These are phyloP conservation scores for Drosophila meridiana DNA, from an alignment of 2,888 invertebrate genomes.

Conservation along the genomic window DNA sequence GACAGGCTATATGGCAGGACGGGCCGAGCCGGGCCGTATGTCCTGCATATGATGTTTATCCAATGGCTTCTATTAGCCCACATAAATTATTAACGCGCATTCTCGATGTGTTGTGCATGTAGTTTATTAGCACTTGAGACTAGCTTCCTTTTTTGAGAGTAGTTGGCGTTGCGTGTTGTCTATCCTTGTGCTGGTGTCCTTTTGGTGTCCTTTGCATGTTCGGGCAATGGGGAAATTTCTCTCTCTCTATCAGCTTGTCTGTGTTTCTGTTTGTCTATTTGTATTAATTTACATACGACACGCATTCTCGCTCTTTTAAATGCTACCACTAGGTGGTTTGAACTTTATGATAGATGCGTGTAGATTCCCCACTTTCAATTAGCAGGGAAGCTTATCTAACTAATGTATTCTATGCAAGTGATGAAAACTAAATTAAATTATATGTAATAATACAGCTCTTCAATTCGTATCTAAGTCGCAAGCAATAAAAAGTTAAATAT, in stretches of 20 bases:
- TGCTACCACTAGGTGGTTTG: slow-evolving; percentile 5
- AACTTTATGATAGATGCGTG: slow-evolving; percentile 67
- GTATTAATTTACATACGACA: slow-evolving; percentile 81
- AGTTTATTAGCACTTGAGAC: slow-evolving; percentile 81
- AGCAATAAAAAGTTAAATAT: neutral
- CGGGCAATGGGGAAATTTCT: slow-evolving; percentile 48
- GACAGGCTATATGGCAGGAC: slow-evolving; percentile 45
- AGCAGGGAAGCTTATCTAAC: slow-evolving; percentile 22
- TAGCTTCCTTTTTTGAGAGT: slow-evolving; percentile 10
- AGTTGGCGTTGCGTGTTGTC: slow-evolving; percentile 11
- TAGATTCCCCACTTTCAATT: slow-evolving; percentile 42
- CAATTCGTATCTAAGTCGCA: neutral
- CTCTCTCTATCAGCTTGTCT: neutral
- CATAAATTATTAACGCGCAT: slow-evolving; percentile 79
- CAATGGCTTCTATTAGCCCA: slow-evolving; percentile 63
- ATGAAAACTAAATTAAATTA: slow-evolving; percentile 1
- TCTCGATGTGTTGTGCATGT: slow-evolving; percentile 62
- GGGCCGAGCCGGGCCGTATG: slow-evolving; percentile 5
- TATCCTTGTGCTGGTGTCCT: slow-evolving; percentile 58
- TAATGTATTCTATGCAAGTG: slow-evolving; percentile 15
- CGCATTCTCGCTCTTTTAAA: slow-evolving; percentile 70
- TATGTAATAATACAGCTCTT: neutral
- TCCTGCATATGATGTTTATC: slow-evolving; percentile 72
- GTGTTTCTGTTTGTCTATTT: slow-evolving; percentile 46
- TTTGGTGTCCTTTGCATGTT: slow-evolving; percentile 77